phyloP scores from a whole-genome alignment of 2,888 invertebrate genomes.

The Chymomyza fuscimana region DNA sequence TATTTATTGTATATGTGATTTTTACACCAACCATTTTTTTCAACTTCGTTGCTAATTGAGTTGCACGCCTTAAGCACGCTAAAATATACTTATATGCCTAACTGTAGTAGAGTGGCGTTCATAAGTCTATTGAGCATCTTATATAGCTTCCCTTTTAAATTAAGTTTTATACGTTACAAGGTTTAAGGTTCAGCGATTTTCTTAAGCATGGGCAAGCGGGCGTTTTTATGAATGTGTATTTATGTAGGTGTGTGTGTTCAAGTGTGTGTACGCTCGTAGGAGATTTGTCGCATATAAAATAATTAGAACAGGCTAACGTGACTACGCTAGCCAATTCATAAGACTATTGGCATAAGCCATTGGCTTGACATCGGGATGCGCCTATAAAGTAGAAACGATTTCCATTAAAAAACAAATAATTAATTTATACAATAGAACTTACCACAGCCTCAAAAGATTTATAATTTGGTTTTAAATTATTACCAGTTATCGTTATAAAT shows the following conservation, averaged over 20 bases:
- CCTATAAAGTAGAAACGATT: conserved; percentile 81
- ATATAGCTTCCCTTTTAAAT: conserved; percentile 10
- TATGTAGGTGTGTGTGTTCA: conserved; percentile 19
- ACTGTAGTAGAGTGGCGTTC: conserved; percentile 43
- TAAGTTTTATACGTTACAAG: conserved; percentile 46
- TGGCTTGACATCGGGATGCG: conserved; percentile 97
- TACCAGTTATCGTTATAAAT: conserved; percentile 96
- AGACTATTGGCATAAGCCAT: conserved; percentile 97
- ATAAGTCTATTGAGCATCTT: conserved; percentile 60
- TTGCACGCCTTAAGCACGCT: conserved; percentile 20
- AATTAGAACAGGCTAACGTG: conserved; percentile 23
- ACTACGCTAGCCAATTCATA: conserved; percentile 83
- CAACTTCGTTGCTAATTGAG: conserved; percentile 13
- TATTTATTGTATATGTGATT: conserved; percentile 28
- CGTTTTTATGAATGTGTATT: conserved; percentile 20
- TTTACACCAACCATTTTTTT: conserved; percentile 10
- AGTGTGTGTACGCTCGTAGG: conserved; percentile 41
- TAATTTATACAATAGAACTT: conserved; percentile 79
- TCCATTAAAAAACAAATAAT: not conserved
- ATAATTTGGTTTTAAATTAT: conserved; percentile 93
- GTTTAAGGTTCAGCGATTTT: conserved; percentile 39
- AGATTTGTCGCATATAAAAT: conserved; percentile 42
- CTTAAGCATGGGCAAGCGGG: conserved; percentile 45
- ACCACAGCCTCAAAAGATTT: conserved; percentile 97
- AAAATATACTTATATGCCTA: conserved; percentile 34